Evolutionary conservation across 2,113 vertebrate genomes (phyloP), one percentile per base, ranked within the genome.

Genomic region (Hippocampus barbouri): DNA sequence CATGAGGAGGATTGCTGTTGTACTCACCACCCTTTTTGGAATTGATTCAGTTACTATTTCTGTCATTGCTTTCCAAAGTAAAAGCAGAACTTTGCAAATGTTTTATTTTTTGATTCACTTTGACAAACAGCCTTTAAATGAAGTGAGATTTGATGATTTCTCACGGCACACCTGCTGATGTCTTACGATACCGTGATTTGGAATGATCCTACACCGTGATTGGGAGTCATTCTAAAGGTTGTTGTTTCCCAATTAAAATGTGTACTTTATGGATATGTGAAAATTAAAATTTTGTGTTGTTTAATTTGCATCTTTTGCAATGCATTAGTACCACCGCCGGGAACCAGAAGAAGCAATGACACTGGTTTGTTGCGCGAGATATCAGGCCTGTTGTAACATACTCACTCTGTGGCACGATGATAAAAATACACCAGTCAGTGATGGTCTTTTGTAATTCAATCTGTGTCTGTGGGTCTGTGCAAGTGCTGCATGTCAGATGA

Each of bases 401-500:
- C 56, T 62, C 40, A 65, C 56, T 63, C 40, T 78, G 60, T 71
- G 30, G 73, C 72, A 40, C 45, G 2, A 9, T 15, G 38, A 69
- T 88, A 86, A 79, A 89, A 86, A 88, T 90, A 88, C 59, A 79
- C 47, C 40, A 43, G 57, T 54, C 79, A 70, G 70, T 75, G 63
- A 69, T 67, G 59, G 68, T 40, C 40, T 30, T 11, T 65, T 45
- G 43, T 71, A 88, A 88, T 74, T 70, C 66, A 79, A 86, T 83
- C 77, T 25, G 25, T 25, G 25, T 78, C 61, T 75, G 74, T 74
- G 3, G 2, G 63, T 74, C 20, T 45, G 3, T 74, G 69, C 38
- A 59, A n/a, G 68, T 73, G 34, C 70, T 77, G 40, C 68, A 20
- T 14, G 66, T 75, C 54, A 59, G 41, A 75, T 49, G 25, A 21